Conservation (phyloP, 1,140 invertebrate genomes). For the Cotesia vestalis region DNA sequence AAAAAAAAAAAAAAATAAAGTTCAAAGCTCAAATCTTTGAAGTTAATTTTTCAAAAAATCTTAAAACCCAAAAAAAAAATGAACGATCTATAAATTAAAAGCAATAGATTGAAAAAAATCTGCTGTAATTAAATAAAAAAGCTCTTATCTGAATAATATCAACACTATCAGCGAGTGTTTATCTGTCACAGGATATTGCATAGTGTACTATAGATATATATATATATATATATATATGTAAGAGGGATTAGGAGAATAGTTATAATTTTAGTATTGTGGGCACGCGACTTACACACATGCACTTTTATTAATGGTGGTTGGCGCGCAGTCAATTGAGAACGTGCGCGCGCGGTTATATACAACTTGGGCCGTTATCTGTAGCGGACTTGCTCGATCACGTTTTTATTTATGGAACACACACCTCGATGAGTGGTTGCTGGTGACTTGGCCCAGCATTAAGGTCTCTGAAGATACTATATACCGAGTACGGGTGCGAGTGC, state of each 20-base stretch:
- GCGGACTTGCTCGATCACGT: slow-evolving; percentile 47
- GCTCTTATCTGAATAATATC: too few relatives aligned
- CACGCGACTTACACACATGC: slow-evolving; percentile 13
- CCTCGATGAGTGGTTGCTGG: slow-evolving; percentile 27
- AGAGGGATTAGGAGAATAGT: neutral
- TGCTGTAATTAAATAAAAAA: too few relatives aligned
- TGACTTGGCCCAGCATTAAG: slow-evolving; percentile 41
- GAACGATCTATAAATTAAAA: too few relatives aligned
- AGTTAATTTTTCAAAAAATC: too few relatives aligned
- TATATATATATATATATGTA: neutral
- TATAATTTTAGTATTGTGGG: slow-evolving; percentile 1
- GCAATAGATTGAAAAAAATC: too few relatives aligned
- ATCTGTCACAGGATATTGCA: neutral
- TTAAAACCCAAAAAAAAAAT: too few relatives aligned
- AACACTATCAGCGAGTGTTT: neutral
- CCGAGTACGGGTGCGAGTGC: slow-evolving; percentile 37
- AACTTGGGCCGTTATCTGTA: slow-evolving; percentile 54
- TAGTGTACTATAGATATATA: neutral
- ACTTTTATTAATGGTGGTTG: slow-evolving; percentile 11
- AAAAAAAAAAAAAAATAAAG: too few relatives aligned
- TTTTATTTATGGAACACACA: slow-evolving; percentile 45
- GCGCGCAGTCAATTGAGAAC: slow-evolving; percentile 16
- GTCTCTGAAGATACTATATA: slow-evolving; percentile 37
- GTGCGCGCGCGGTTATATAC: slow-evolving; percentile 21
- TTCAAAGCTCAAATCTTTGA: too few relatives aligned